phyloP scores from a whole-genome alignment of 1,140 invertebrate genomes.

The Streblospio benedicti region DNA sequence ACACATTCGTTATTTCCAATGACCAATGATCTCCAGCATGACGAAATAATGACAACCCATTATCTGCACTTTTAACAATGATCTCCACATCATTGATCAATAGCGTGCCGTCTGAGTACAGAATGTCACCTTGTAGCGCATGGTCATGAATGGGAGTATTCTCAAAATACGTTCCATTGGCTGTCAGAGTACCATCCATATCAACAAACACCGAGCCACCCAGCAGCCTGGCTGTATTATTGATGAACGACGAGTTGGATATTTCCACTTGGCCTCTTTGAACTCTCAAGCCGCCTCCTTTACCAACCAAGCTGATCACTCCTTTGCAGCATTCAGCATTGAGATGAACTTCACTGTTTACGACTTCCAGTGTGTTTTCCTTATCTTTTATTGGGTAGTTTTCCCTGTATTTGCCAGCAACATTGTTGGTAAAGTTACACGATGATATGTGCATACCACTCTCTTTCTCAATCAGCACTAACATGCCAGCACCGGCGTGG shows the following conservation, averaged over 20 bases:
- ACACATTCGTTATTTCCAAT: constrained; percentile 13
- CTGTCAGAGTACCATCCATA: constrained; percentile 4
- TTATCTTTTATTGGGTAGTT: neutral
- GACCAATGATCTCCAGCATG: constrained; percentile 13
- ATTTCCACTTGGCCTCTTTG: constrained; percentile 6
- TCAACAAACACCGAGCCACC: constrained; percentile 12
- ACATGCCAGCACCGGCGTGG: constrained; percentile 12
- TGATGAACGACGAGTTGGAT: constrained; percentile 4
- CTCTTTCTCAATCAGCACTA: constrained; percentile 1
- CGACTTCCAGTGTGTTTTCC: neutral
- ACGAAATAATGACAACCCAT: constrained; percentile 10
- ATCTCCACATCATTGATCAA: constrained; percentile 5
- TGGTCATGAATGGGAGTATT: constrained; percentile 3
- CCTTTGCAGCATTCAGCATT: constrained; percentile 16
- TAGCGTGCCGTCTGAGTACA: constrained; percentile 14
- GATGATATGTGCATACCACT: neutral
- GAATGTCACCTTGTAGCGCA: constrained; percentile 9
- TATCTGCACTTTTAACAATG: neutral
- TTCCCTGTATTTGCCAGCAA: constrained; percentile 10
- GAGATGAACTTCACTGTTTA: constrained; percentile 9
- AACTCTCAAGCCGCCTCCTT: constrained; percentile 11
- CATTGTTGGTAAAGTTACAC: constrained; percentile 9
- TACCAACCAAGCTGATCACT: constrained; percentile 12
- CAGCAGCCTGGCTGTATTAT: constrained; percentile 9
- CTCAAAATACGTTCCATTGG: constrained; percentile 5